Conservation (phyloP, 1,140 invertebrate species). For the Drosophila tristis region DNA sequence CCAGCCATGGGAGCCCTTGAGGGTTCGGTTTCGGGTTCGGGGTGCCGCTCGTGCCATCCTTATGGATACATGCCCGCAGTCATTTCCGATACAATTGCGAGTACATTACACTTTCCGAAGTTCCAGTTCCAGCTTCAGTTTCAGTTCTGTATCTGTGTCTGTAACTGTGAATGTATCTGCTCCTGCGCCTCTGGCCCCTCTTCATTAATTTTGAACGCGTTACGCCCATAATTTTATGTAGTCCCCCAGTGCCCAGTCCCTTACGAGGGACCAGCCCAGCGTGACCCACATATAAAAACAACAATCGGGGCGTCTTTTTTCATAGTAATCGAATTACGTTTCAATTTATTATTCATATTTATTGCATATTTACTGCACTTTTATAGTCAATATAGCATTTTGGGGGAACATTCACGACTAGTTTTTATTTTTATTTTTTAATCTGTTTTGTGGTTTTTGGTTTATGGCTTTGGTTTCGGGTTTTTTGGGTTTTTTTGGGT, state of each 20-base stretch:
- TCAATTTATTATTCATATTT: constrained; percentile 61
- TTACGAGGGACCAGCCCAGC: background rate
- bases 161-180: constrained; percentile 17
- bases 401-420: constrained; percentile 56
- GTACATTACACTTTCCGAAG: constrained; percentile 15
- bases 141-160: constrained; percentile 28
- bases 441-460: background rate
- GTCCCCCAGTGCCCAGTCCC: background rate
- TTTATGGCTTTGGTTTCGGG: constrained; percentile 5
- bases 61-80: constrained; percentile 23
- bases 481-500: constrained; percentile 11
- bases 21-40: background rate
- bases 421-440: constrained; percentile 30
- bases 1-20: too few species aligned
- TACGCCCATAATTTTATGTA: constrained; percentile 16
- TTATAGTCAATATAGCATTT: constrained; percentile 46
- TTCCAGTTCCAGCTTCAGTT: constrained; percentile 16
- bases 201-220: too few species aligned
- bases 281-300: constrained; percentile 44
- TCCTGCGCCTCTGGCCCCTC: constrained; percentile 29
- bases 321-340: constrained; percentile 60
- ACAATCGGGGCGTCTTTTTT: constrained; percentile 28
- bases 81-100: constrained; percentile 33
- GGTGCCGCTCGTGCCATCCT: background rate
- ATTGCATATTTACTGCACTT: constrained; percentile 55